Evolutionary conservation across 2,888 invertebrate genomes (phyloP).

Genomic region (Apotomis betuletana): DNA sequence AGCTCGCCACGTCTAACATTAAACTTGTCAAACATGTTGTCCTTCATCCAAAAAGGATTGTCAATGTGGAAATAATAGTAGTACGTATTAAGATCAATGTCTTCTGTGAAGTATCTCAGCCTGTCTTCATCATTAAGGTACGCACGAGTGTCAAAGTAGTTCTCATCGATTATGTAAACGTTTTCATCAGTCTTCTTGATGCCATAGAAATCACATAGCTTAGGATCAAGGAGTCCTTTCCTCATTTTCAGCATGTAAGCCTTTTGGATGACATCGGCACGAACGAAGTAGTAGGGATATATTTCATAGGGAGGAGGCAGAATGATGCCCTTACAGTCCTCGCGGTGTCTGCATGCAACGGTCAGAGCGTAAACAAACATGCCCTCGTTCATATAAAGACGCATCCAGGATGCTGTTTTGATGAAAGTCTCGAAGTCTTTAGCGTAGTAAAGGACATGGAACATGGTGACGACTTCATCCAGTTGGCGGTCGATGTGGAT

Average conservation of each 20-base stretch:
- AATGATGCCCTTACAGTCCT: constrained; percentile 77
- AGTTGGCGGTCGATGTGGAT: constrained; percentile 77
- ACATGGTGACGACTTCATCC: constrained; percentile 78
- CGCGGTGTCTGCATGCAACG: constrained; percentile 79
- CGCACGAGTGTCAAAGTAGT: constrained; percentile 84
- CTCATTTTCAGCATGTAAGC: constrained; percentile 81
- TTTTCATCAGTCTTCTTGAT: constrained; percentile 78
- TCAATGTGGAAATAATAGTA: constrained; percentile 85
- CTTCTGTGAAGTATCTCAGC: constrained; percentile 86
- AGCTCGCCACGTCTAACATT: constrained; percentile 78
- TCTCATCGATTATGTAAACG: constrained; percentile 85
- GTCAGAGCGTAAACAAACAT: constrained; percentile 83
- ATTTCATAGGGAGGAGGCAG: constrained; percentile 84
- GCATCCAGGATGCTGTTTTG: constrained; percentile 80
- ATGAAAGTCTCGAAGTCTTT: constrained; percentile 80
- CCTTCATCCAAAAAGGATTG: constrained; percentile 85
- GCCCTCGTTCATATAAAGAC: constrained; percentile 80
- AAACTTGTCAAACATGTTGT: constrained; percentile 66
- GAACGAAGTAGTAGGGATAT: constrained; percentile 87
- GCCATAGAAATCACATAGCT: constrained; percentile 80
- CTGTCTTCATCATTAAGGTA: constrained; percentile 81
- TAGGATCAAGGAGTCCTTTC: constrained; percentile 71
- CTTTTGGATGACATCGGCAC: constrained; percentile 85
- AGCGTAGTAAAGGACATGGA: constrained; percentile 81
- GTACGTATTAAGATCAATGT: constrained; percentile 85